Base-by-base conservation (phyloP, 2,797 vertebrate genomes). In the Ctenopoma kingsleyae region DNA sequence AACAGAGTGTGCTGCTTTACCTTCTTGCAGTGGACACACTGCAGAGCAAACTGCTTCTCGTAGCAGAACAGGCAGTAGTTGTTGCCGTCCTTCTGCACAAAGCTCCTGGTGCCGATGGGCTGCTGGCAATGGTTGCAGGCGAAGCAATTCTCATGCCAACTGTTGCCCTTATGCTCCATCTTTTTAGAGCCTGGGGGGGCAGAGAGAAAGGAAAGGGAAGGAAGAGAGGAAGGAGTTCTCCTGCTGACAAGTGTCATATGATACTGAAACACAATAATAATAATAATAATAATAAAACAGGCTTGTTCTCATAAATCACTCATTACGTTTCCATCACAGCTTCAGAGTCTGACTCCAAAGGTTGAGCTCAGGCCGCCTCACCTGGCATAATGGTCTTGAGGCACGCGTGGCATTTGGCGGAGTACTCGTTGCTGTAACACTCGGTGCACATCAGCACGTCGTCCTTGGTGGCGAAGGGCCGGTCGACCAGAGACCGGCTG, bases 61-160 rank as follows among this genome's bases (percentile, higher is more conserved):
- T 97, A 98, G 93, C 98, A 99, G 67, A 95, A 90, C 71, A 98
- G 91, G 1, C 97, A 99, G 74, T 96, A 98, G 89, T 97, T 96
- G 84, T 92, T 92, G 70, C 74, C 81, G 1, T 98, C 97, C 86
- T 97, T 97, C 1, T 95, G 96, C 71, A 98, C 95, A 73, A 99
- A 99, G 87, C 94, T 97, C 91, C 94, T 96, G 74, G 95, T 97
- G 76, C 98, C 97, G 0, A 99, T 98, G 3, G 97, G 96, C 85
- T 97, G 95, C 79, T 97, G 96, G 89, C 98, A 99, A 63, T 76
- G 94, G 61, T 93, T 94, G 87, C 97, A 99, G 83, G 91, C 89
- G 70, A 99, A 99, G 71, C 98, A 99, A 20, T 93, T 96, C 95
- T 98, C 97, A 0, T 99, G 98, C 98, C 98, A 99, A 82, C 95